Conservation (phyloP, 2,888 invertebrate species). For the Xestoiulus laeticollis region DNA sequence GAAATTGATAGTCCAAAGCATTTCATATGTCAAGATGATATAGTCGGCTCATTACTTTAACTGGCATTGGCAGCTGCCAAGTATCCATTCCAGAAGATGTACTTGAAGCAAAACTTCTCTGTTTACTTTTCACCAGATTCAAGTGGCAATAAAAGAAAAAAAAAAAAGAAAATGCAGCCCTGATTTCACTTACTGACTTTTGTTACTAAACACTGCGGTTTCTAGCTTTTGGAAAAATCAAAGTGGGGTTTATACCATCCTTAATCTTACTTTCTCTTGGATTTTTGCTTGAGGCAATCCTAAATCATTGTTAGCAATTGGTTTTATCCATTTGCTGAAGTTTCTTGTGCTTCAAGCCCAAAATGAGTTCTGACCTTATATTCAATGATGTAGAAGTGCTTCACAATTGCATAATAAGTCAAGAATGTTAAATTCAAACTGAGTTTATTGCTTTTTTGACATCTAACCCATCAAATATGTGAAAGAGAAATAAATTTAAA, state of each 20-base stretch:
- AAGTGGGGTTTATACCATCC: background rate
- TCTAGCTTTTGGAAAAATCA: background rate
- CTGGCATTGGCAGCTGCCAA: background rate
- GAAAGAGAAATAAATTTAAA: no score
- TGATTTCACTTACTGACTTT: slow-evolving; percentile 20
- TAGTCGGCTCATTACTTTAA: background rate
- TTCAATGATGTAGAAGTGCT: no score
- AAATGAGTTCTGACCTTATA: no score
- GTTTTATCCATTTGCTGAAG: background rate
- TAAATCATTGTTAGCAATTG: background rate
- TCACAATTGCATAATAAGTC: no score
- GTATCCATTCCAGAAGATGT: slow-evolving; percentile 25
- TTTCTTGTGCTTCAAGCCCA: background rate
- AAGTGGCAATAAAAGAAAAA: background rate
- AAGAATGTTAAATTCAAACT: no score
- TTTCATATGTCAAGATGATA: slow-evolving; percentile 21
- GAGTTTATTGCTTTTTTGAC: no score
- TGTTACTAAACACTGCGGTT: slow-evolving; percentile 4
- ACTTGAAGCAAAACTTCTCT: background rate
- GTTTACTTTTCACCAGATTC: slow-evolving; percentile 28
- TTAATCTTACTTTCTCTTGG: background rate
- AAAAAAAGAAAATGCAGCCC: background rate
- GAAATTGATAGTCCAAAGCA: slow-evolving; percentile 32
- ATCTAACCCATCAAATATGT: no score
- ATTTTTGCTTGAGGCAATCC: background rate